Percentiles rank a stretch among this genome's conserved stretches.
Conservation (phyloP, 2,888 invertebrate species). For the Caenorhabditis macrosperma region DNA sequence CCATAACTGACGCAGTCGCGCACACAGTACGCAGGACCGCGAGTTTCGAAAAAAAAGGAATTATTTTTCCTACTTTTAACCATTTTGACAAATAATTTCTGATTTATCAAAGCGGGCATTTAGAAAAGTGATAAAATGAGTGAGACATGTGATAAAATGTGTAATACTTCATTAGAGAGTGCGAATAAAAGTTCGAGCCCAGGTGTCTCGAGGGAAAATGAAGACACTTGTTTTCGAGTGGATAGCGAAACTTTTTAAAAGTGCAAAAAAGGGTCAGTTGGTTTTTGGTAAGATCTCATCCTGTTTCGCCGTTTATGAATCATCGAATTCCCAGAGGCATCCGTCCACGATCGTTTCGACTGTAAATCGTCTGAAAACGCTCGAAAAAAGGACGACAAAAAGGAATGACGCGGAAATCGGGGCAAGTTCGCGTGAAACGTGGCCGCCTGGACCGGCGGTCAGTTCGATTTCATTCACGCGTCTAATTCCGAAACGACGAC, state of each 20-base stretch:
- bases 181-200: not conserved
- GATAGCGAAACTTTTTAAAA: not conserved
- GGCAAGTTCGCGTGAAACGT: slow-evolving; percentile 37
- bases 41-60: not conserved
- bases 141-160: not conserved
- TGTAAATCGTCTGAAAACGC: not conserved
- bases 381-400: slow-evolving; percentile 2
- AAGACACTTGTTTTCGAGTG: too few species aligned
- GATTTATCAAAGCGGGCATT: not conserved
- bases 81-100: not conserved
- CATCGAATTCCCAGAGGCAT: too few species aligned
- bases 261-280: not conserved
- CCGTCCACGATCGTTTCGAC: too few species aligned
- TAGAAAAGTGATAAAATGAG: not conserved
- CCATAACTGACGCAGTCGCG: not conserved
- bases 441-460: slow-evolving; percentile 4
- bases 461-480: slow-evolving; percentile 25
- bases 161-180: not conserved
- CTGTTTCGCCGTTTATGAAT: too few species aligned
- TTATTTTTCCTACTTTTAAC: not conserved
- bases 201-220: not conserved
- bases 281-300: too few species aligned
- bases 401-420: slow-evolving; percentile 20
- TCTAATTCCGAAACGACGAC: slow-evolving; percentile 14
- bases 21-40: slow-evolving; percentile 2